Evolutionary conservation across 2,113 vertebrate genomes (phyloP), one percentile per base, ranked within the genome.

Genomic region (Brachypteracias leptosomus): DNA sequence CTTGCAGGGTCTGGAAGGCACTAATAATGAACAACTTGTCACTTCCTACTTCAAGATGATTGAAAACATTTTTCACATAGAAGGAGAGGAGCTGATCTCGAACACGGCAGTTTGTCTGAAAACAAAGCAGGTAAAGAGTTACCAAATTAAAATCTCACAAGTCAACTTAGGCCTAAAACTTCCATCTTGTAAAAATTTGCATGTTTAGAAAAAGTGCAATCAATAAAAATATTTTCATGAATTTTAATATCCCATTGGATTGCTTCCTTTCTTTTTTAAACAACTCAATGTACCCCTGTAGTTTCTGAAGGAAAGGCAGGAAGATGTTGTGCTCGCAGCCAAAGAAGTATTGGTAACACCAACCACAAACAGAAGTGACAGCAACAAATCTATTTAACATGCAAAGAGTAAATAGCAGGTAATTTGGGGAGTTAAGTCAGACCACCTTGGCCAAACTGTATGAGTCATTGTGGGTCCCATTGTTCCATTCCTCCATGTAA

Each of bases 1-100:
- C 81, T 92, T 94, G 92, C 42, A 98, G 89, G 46, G 90, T 95
- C 19, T 90, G 66, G 83, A 98, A 98, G 63, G 96, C 97, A 83
- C 80, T 95, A 58, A 96, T 87, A 68, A 98, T 24, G 17, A 70
- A 70, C 46, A 66, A n/a, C 71, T 86, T 96, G 54, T 68, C 91
- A 20, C 65, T 89, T 72, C 51, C 57, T 36, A 84, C 47, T 25
- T 68, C 72, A 38, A 95, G 91, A 54, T 68, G 81, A n/a, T 87
- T 93, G 88, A 98, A 98, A 80, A 98, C 96, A 11, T 98, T 88
- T 82, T 98, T 95, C 49, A 95, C 16, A 10, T 98, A 98, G 89
- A 99, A 98, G 38, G 97, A 98, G 40, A 98, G 95, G 78, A 98
- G 93, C 49, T 98, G 96, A n/a, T 97, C 65, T 95, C 95, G 96